Evolutionary conservation across 2,888 invertebrate species (phyloP).

Genomic region (Amphipyra tragopoginis): DNA sequence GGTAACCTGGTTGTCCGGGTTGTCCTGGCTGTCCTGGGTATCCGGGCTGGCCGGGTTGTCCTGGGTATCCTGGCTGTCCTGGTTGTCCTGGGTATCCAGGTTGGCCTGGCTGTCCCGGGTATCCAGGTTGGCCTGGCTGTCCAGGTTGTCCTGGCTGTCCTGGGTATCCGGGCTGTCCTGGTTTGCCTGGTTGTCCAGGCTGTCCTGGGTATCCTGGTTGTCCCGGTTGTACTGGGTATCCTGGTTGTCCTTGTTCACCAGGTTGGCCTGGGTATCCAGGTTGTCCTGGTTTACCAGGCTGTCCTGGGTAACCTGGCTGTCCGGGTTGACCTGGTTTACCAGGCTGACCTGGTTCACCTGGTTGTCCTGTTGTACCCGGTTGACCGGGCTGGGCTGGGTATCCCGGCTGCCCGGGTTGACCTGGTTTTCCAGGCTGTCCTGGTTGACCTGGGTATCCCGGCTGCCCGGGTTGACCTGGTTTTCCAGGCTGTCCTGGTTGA

Average conservation of each 20-base stretch:
- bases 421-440: constrained; percentile 16
- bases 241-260: constrained; percentile 11
- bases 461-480: constrained; percentile 17
- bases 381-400: constrained; percentile 16
- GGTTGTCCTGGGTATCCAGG: constrained; percentile 9
- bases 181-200: constrained; percentile 12
- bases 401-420: constrained; percentile 14
- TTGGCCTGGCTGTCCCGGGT: constrained; percentile 13
- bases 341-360: constrained; percentile 10
- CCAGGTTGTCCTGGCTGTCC: constrained; percentile 16
- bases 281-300: constrained; percentile 1
- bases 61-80: constrained; percentile 10
- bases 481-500: too few species aligned
- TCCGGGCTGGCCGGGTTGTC: constrained; percentile 7
- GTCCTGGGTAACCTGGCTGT: constrained; percentile 2
- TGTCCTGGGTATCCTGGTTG: constrained; percentile 14
- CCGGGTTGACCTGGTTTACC: constrained; percentile 13
- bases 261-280: constrained; percentile 13
- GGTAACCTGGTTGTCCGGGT: constrained; percentile 18
- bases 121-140: constrained; percentile 17
- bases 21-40: constrained; percentile 14
- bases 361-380: constrained; percentile 18
- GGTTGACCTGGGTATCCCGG: constrained; percentile 6
- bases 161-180: constrained; percentile 13
- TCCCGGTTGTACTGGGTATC: constrained; percentile 26